A percentile compares a stretch with the other conserved stretches of the same genome.
These are phyloP conservation scores for Denticeps clupeoides DNA, from an alignment of 2,797 vertebrate genomes.

Conservation along the genomic window DNA sequence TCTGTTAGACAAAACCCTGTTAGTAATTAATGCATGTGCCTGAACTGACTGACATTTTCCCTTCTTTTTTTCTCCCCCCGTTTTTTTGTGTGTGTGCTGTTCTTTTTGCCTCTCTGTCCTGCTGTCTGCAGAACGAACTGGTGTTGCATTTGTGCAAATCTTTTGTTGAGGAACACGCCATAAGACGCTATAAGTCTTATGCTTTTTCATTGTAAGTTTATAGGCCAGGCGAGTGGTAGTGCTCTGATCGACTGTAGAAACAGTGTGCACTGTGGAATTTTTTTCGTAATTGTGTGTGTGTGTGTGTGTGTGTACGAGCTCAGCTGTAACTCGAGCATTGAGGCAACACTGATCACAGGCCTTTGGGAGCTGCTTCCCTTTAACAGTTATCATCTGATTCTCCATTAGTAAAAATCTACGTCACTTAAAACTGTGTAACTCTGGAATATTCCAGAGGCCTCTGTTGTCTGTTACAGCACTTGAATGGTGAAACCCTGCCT, in stretches of 20 bases:
- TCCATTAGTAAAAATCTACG: neutral
- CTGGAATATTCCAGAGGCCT: neutral
- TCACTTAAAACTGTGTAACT: neutral
- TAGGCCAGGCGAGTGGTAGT: constrained; percentile 32
- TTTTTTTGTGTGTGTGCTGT: constrained; percentile 32
- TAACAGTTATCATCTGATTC: neutral
- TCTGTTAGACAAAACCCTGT: neutral
- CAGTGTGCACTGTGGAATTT: constrained; percentile 7
- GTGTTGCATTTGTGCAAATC: constrained; percentile 77
- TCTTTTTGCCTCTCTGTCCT: constrained; percentile 33
- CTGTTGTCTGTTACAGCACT: neutral
- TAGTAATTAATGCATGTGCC: constrained; percentile 12
- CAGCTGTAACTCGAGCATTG: constrained; percentile 20
- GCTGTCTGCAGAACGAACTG: constrained; percentile 69
- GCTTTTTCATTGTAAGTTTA: constrained; percentile 63
- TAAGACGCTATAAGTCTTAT: constrained; percentile 51
- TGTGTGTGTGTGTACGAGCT: constrained; percentile 5
- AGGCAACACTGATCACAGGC: neutral
- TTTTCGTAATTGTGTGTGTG: constrained; percentile 8
- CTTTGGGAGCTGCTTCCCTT: neutral
- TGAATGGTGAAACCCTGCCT: no score
- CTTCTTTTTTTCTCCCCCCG: constrained; percentile 38
- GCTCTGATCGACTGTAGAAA: neutral
- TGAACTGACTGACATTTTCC: constrained; percentile 41
- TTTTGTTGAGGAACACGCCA: constrained; percentile 73